Evolutionary conservation across 2,888 invertebrate species (phyloP).

Genomic region (Azorinus chamasolen): DNA sequence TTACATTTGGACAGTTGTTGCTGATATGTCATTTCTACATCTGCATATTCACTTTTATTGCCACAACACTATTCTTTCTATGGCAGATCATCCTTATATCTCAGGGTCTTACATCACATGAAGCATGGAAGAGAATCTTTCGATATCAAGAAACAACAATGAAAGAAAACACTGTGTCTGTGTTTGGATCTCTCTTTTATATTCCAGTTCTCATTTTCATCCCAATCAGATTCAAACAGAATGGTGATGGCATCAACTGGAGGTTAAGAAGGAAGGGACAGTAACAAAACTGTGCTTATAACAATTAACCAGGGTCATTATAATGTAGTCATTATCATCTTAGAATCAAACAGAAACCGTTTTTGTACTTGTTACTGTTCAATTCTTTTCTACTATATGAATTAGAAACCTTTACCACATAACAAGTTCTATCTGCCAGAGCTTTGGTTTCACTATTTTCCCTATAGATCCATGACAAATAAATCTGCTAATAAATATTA

Average conservation of each 20-base stretch:
- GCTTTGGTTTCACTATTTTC: too few species aligned
- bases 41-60: constrained; percentile 54
- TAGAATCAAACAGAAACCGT: too few species aligned
- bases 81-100: constrained; percentile 75
- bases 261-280: constrained; percentile 56
- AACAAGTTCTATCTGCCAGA: too few species aligned
- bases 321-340: too few species aligned
- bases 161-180: constrained; percentile 71
- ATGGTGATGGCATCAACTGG: constrained; percentile 79
- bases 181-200: constrained; percentile 76
- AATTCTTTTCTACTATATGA: too few species aligned
- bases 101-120: constrained; percentile 78
- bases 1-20: constrained; percentile 65
- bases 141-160: constrained; percentile 38
- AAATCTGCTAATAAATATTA: too few species aligned
- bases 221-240: constrained; percentile 62
- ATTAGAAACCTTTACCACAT: too few species aligned
- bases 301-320: too few species aligned
- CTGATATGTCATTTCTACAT: constrained; percentile 69
- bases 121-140: constrained; percentile 71
- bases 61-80: constrained; percentile 65
- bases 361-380: too few species aligned
- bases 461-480: too few species aligned
- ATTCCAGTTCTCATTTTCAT: constrained; percentile 67
- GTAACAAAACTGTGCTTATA: too few species aligned